Conservation (phyloP, 2,888 invertebrate genomes). For the Cataglyphis rosenhaueri region DNA sequence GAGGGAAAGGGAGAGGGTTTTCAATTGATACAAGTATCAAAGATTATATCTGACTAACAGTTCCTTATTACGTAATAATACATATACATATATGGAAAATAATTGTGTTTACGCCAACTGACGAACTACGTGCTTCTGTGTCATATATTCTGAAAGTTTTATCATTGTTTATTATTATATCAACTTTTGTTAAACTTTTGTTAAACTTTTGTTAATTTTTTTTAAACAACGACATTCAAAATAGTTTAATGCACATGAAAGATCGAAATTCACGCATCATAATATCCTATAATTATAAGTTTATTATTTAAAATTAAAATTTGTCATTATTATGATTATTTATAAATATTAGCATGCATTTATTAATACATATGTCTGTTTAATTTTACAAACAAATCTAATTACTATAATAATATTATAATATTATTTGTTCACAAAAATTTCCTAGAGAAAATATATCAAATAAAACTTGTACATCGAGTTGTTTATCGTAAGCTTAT, state of each 20-base stretch:
- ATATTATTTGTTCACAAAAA: not conserved
- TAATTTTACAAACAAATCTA: not conserved
- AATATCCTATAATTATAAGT: not conserved
- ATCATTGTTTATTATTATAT: not conserved
- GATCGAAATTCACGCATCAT: not conserved
- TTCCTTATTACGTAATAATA: conserved; percentile 43
- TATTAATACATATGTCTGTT: not conserved
- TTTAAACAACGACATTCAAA: not conserved
- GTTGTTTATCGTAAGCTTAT: not conserved
- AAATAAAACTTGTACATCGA: not conserved
- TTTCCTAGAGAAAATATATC: not conserved
- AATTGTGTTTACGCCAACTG: not conserved
- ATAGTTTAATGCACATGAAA: not conserved
- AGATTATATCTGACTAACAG: conserved; percentile 22
- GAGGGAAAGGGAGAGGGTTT: too few species aligned
- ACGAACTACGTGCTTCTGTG: not conserved
- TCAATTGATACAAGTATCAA: not conserved
- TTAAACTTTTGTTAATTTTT: not conserved
- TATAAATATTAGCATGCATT: not conserved
- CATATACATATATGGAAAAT: conserved; percentile 13
- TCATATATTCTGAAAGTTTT: not conserved
- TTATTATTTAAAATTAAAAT: not conserved
- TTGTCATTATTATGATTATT: not conserved
- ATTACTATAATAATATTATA: not conserved
- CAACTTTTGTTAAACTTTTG: not conserved